Conservation (phyloP, 2,113 vertebrate genomes). For the Myrmophylax atrothorax region DNA sequence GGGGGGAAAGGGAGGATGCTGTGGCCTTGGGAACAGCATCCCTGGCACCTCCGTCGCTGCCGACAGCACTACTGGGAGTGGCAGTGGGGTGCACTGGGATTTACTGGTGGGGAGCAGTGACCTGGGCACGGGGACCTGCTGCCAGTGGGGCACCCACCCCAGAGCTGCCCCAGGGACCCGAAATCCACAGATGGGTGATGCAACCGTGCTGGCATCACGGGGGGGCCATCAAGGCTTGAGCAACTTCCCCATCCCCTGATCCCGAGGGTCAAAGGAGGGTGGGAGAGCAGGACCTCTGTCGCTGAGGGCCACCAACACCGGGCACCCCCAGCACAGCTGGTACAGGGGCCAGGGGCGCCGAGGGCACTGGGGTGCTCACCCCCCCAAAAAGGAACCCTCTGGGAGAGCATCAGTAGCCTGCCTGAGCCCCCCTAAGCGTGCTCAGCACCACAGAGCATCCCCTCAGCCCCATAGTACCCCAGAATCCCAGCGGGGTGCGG, state of each 20-base stretch:
- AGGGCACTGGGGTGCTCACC: background rate
- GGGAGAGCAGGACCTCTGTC: fast-evolving
- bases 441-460: background rate
- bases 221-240: background rate
- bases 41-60: fast-evolving
- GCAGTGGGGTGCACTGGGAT: background rate
- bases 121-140: too few species aligned
- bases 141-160: background rate
- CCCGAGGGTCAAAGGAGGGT: background rate
- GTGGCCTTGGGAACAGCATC: background rate
- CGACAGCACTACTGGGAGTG: background rate
- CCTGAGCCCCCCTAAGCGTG: background rate
- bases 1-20: background rate
- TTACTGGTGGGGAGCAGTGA: background rate
- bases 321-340: too few species aligned
- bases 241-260: background rate
- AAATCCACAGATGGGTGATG: too few species aligned
- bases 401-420: background rate
- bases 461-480: background rate
- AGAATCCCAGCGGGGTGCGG: background rate
- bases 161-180: background rate
- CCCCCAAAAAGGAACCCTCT: background rate
- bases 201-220: fast-evolving
- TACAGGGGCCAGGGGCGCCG: background rate
- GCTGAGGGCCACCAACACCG: too few species aligned